Evolutionary conservation across 2,888 invertebrate species (phyloP).

Genomic region (Lasioglossum zephyrum): DNA sequence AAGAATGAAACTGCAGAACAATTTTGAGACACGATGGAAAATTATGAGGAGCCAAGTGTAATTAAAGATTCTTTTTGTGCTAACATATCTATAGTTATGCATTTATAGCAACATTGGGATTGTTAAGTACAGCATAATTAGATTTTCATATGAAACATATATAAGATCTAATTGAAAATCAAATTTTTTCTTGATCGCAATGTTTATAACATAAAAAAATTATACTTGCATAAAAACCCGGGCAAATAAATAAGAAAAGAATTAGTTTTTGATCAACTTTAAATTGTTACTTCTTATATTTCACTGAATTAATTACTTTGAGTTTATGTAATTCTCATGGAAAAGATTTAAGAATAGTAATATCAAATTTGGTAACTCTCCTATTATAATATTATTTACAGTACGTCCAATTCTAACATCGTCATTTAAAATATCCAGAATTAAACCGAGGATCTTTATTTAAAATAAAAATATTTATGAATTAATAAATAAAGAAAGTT

Average conservation of each 20-base stretch:
- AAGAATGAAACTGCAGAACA: no score
- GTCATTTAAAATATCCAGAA: background rate
- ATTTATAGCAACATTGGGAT: background rate
- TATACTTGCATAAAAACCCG: background rate
- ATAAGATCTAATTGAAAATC: no score
- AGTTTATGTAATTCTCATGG: background rate
- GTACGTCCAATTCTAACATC: background rate
- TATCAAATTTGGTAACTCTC: background rate
- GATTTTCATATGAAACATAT: background rate
- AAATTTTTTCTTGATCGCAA: no score
- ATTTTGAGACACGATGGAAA: background rate
- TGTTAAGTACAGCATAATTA: background rate
- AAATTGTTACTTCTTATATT: background rate
- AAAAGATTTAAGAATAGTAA: background rate
- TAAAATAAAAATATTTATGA: no score
- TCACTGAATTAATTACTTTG: background rate
- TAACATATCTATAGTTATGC: background rate
- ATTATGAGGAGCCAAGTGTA: background rate
- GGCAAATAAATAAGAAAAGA: background rate
- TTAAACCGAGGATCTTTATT: no score
- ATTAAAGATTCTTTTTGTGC: background rate
- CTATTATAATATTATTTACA: no score
- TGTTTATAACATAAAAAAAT: background rate
- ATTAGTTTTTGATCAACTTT: background rate
- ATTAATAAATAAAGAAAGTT: background rate